Percentiles rank a stretch among this genome's conserved stretches.
phyloP scores from a whole-genome alignment of 35 echinoderm and acorn worm species.

The Anneissia japonica region DNA sequence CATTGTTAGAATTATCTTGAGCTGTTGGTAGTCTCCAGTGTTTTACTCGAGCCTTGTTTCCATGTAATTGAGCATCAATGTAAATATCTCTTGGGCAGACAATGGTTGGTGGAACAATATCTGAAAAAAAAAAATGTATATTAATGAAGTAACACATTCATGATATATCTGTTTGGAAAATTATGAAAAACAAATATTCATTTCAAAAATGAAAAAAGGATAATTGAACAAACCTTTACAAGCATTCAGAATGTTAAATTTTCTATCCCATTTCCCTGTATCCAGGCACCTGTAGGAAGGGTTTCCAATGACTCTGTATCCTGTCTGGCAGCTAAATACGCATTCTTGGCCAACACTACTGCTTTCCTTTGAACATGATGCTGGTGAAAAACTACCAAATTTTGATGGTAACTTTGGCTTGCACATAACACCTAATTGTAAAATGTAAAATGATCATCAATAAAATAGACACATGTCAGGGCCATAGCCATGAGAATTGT shows the following conservation, averaged over 20 bases:
- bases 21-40: constrained; percentile 34
- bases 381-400: not conserved
- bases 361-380: not conserved
- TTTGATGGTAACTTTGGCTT: not conserved
- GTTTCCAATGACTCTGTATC: not conserved
- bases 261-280: not conserved
- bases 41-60: constrained; percentile 11
- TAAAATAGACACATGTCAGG: too few relatives aligned
- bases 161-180: too few relatives aligned
- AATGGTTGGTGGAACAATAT: constrained; percentile 44
- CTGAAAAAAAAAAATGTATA: constrained; percentile 26
- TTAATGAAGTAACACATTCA: too few relatives aligned
- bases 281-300: not conserved
- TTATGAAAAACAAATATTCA: too few relatives aligned
- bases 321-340: not conserved
- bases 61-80: constrained; percentile 3
- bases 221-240: not conserved
- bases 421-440: not conserved
- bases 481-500: too few relatives aligned
- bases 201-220: too few relatives aligned
- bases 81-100: constrained; percentile 49
- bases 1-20: constrained; percentile 42
- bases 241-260: not conserved
- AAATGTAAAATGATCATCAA: too few relatives aligned
- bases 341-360: not conserved